Base-by-base conservation (phyloP, 2,888 invertebrate genomes). In the Trichopoda pennipes region DNA sequence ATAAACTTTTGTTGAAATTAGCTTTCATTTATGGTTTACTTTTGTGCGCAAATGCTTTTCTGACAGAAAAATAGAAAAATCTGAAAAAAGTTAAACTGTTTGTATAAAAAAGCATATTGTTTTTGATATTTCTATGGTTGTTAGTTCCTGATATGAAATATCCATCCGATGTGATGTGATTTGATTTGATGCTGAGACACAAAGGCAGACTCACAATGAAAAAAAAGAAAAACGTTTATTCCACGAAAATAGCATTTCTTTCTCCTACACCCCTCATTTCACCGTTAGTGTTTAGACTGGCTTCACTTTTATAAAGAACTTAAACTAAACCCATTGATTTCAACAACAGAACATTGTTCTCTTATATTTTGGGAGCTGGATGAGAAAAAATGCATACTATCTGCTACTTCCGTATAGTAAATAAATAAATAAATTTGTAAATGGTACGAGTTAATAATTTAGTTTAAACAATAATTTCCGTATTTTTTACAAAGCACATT, bases 1-100 rank as follows among this genome's bases (percentile, higher is more conserved):
- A 81, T 58, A 81, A 77, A 74, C 77, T 74, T 81, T 81, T 78
- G 74, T 78, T 81, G 49, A 70, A 78, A 81, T 72, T 61, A 73
- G 72, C 66, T 81, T 68, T 68, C 28, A 38, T 51, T 49, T 53
- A 23, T 49, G 3, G 1, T 47, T 53, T 53, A 53, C 28, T 66
- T 51, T 64, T n/a, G 19, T 10, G 19, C 58, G 6, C 21, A 77
- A 69, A 69, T 69, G 21, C 69, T 70, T 70, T 63, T 70, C 69
- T 63, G 47, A 19, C 38, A 23, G n/a, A 56, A 55, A 66, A 72
- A 60, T 70, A 42, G 70, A 76, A 66, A 56, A 74, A 28, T 32
- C 23, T 7, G 23, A 47, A 53, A 55, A 55, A 66, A 35, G 28
- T n/a, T 47, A 47, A 66, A 68, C 42, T 47, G 28, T 17, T n/a